Base-by-base conservation (phyloP, 2,888 invertebrate genomes). In the Busseola fusca region DNA sequence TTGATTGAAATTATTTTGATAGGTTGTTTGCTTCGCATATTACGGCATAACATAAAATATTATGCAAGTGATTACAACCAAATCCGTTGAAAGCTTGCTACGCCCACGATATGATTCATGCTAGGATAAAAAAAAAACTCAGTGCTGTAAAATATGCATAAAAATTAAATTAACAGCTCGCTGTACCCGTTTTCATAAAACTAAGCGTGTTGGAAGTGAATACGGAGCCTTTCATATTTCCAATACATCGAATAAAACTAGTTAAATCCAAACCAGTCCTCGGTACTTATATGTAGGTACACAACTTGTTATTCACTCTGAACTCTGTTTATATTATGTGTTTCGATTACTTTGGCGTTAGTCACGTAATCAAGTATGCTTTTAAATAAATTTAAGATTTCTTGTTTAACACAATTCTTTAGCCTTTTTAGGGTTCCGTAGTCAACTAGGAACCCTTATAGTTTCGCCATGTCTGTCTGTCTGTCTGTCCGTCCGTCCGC, bases 171-270 rank as follows among this genome's bases (percentile, higher is more conserved):
- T 83, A 80, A 69, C 60, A 72, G 76, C 64, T 52, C 50, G 70
- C 45, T 56, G 56, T 62, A n/a, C 37, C 27, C 42, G 54, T 63
- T 81, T 82, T 74, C 67, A 81, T 69, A 34, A 69, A 76, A 70
- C 67, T 73, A 67, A 74, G 30, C 69, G 70, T 67, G 72, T 72
- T 68, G 65, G 64, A 30, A 78, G 70, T 78, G 73, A 74, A 71
- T 74, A 58, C 71, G 76, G 52, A 78, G 82, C 77, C 48, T 70
- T 70, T 78, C 72, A 81, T 86, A 80, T 85, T 70, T 78, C 62
- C 79, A 74, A 70, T 82, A 74, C 27, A 66, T 57, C 37, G 67
- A 70, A 82, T 80, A 63, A 78, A 68, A 74, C 58, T 78, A 74
- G 78, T 81, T 64, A 82, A 64, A 56, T 59, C 45, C 25, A 30